Base-by-base conservation (phyloP, 2,888 invertebrate species). In the Synanthedon vespiformis region DNA sequence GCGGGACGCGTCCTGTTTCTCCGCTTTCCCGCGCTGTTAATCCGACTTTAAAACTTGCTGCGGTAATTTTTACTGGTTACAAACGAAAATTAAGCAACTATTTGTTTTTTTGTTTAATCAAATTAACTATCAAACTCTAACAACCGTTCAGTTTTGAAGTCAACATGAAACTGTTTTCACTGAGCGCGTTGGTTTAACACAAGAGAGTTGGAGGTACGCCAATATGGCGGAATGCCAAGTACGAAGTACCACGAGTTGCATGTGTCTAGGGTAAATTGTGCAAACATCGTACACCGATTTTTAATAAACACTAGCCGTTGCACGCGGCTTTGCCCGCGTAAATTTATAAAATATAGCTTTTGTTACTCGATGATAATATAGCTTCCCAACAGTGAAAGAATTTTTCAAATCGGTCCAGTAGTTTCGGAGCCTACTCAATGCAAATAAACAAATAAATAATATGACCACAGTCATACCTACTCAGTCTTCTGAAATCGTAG, bases 201-300 rank as follows among this genome's bases (percentile, higher is more conserved):
- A 63, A 60, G 63, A 58, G 64, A 56, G 67, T 50, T 80, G 88
- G 88, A 74, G 56, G 50, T 4, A 53, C 52, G 77, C 88, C 88
- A 88, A 85, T 27, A 73, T 89, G 89, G 89, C 80, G 27, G 1
- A 1, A 0, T 61, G 88, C 89, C 89, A 90, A 89, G 74, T 83
- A 89, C 89, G 89, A 82, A 89, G 81, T 80, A 67, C 44, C 44
- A 12, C n/a, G 14, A 44, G 34, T 13, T 44, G 44, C 44, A 44
- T 44, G 67, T 59, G 54, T 53, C 40, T 62, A 63, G 66, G 77
- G 80, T 72, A 54, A 56, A 52, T 34, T 34, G 34, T 34, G 10
- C 10, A 34, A 2, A 34, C 10, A 34, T 34, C 34, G 34, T 34
- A 34, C 34, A 34, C 8, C 34, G 34, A 8, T 34, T 34, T 34